Base-by-base conservation (phyloP, 64 coral and sea anemone species). In the Trachythela sp. region DNA sequence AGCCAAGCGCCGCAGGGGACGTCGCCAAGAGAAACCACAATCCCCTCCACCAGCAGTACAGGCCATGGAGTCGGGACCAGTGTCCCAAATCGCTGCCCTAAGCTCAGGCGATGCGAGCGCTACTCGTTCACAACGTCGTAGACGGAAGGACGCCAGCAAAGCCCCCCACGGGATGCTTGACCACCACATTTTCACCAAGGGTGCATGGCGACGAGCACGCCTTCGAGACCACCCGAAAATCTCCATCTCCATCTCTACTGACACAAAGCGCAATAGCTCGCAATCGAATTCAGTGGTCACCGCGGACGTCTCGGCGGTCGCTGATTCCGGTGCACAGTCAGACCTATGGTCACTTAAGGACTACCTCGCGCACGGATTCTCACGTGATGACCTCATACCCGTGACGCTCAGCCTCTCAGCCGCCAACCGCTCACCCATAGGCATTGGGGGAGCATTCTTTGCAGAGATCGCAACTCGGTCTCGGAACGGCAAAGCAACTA, bases 371-470 rank as follows among this genome's bases (percentile, higher is more conserved):
- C 68, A 77, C n/a, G 80, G 93, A 36, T 94, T 94, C 42, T 91
- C 86, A 7, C 60, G 60, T 33, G 43, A 91, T 11, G 43, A 94
- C 89, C 87, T 93, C 10, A 43, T 27, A 1, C 92, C 88, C 2
- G n/a, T 93, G 1, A n/a, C 15, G 9, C 42, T 93, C 15, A 68
- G 84, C 45, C 52, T 93, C 20, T 76, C 92, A 24, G 92, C 92
- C 48, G 83, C 91, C n/a, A 92, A 92, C 83, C 91, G 83, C 54
- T 92, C 54, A 29, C 91, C 91, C 13, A 92, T 92, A 8, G 15
- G 76, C 30, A 93, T 93, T n/a, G 87, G 89, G 5, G 92, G 84
- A 4, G 87, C 92, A 33, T 93, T 93, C 83, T 89, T 93, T 36
- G 87, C 87, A 32, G 84, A 17, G 36, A 87, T 93, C 14, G 37